Conservation (phyloP, 2,888 invertebrate genomes). For the Plutella xylostella region DNA sequence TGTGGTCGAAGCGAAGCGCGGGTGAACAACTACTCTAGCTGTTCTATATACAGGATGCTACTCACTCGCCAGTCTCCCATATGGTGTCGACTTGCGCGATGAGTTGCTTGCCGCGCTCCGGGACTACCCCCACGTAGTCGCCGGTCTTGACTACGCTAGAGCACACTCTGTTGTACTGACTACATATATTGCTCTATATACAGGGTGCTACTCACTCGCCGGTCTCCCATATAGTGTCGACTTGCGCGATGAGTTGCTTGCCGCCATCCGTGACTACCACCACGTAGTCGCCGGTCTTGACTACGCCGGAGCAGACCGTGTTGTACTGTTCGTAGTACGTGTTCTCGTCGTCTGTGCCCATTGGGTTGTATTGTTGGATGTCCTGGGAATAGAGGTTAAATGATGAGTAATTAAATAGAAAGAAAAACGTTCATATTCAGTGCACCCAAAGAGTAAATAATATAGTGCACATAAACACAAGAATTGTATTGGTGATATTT, state of each 20-base stretch:
- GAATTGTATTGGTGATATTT: no score
- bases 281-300: constrained; percentile 94
- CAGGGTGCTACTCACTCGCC: constrained; percentile 83
- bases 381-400: constrained; percentile 67
- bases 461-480: no score
- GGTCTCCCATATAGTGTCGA: constrained; percentile 95
- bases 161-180: constrained; percentile 89
- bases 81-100: constrained; percentile 94
- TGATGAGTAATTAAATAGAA: no score
- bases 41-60: no score
- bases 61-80: constrained; percentile 92
- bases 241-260: constrained; percentile 91
- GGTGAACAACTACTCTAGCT: no score
- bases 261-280: constrained; percentile 93
- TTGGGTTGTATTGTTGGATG: constrained; percentile 77
- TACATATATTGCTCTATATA: no score
- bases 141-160: constrained; percentile 89
- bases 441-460: no score
- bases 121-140: constrained; percentile 95
- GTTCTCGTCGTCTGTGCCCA: constrained; percentile 79
- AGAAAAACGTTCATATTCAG: no score
- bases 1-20: no score
- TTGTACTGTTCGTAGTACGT: constrained; percentile 95
- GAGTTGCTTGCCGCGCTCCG: constrained; percentile 89
- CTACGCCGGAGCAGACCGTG: constrained; percentile 83